phyloP scores from a whole-genome alignment of 2,797 vertebrate species.

The Enteromius argenteus region DNA sequence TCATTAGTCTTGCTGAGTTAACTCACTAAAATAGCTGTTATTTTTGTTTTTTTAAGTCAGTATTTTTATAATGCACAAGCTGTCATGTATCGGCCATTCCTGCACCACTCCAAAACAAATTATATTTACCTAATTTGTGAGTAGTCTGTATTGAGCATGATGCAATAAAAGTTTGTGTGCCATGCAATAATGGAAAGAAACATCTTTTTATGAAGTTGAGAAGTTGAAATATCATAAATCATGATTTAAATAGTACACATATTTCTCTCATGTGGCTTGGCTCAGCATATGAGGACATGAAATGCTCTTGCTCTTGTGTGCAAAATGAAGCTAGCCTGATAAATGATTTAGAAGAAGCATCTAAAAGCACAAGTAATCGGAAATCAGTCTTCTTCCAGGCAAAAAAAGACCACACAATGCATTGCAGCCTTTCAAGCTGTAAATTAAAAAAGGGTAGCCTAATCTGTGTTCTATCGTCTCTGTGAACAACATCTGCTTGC shows the following conservation, averaged over 20 bases:
- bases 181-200: background rate
- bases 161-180: background rate
- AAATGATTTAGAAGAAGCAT: constrained; percentile 37
- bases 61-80: background rate
- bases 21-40: background rate
- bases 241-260: background rate
- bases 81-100: background rate
- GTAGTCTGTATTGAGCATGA: background rate
- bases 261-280: background rate
- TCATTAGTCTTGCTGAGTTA: background rate
- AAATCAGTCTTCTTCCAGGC: background rate
- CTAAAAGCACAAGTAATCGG: constrained; percentile 20
- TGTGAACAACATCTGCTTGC: constrained; percentile 26
- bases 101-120: background rate
- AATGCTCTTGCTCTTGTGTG: background rate
- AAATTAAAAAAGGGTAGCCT: constrained; percentile 16
- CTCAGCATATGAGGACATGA: background rate
- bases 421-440: background rate
- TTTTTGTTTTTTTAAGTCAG: background rate
- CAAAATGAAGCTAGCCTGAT: constrained; percentile 13
- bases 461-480: constrained; percentile 18
- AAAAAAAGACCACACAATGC: constrained; percentile 18
- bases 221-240: too few relatives aligned
- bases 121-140: background rate
- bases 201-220: background rate